These are phyloP conservation scores for Drosophila repletoides DNA, from an alignment of 1,140 invertebrate genomes.

Conservation along the genomic window DNA sequence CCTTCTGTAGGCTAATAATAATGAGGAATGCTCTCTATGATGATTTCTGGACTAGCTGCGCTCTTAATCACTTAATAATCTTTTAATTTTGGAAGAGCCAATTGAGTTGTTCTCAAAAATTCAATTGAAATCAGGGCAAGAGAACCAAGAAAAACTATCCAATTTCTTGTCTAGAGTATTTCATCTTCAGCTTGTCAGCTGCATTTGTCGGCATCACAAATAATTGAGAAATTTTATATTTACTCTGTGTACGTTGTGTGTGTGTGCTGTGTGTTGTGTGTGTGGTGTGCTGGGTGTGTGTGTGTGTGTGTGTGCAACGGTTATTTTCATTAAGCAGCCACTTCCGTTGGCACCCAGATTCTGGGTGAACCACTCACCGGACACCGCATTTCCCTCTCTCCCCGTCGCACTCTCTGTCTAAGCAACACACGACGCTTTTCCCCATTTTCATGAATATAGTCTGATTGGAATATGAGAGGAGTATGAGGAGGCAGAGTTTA, in stretches of 20 bases:
- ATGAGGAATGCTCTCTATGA: too few relatives aligned
- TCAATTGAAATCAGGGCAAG: not conserved
- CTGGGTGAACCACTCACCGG: constrained; percentile 14
- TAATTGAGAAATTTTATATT: constrained; percentile 44
- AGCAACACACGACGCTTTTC: constrained; percentile 14
- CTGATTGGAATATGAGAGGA: too few relatives aligned
- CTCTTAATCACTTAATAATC: constrained; percentile 8
- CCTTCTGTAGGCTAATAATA: too few relatives aligned
- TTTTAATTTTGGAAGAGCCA: constrained; percentile 6
- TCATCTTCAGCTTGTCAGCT: constrained; percentile 18
- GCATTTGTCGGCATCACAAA: constrained; percentile 20
- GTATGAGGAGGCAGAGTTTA: too few relatives aligned
- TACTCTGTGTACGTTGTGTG: not conserved
- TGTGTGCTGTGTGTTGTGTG: too few relatives aligned
- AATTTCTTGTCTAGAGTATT: constrained; percentile 19
- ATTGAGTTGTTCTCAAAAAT: not conserved
- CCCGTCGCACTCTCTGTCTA: not conserved
- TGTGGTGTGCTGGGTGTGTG: not conserved
- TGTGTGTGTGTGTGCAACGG: constrained; percentile 7
- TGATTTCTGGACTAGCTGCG: too few relatives aligned
- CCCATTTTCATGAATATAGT: constrained; percentile 9
- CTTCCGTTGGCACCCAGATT: constrained; percentile 48
- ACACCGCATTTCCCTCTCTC: constrained; percentile 1
- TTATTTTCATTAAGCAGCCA: constrained; percentile 40
- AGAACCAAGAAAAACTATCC: not conserved